phyloP scores from a whole-genome alignment of 2,888 invertebrate species.

The Carabus problematicus region DNA sequence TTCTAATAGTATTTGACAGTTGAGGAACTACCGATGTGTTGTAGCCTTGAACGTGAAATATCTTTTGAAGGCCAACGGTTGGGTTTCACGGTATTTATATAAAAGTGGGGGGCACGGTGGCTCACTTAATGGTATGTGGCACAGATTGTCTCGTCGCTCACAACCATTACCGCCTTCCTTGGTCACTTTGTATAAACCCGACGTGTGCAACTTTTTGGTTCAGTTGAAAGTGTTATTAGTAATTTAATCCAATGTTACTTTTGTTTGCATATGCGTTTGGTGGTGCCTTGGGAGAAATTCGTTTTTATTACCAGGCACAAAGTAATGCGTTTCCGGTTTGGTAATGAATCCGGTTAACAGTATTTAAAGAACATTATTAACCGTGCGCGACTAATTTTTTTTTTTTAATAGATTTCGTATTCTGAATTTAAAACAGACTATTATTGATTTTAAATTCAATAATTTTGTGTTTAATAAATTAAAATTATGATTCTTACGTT shows the following conservation, averaged over 20 bases:
- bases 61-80: conserved; percentile 34
- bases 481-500: too few species aligned
- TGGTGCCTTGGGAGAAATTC: too few species aligned
- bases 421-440: too few species aligned
- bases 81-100: conserved; percentile 23
- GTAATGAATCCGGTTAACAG: too few species aligned
- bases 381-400: too few species aligned
- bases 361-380: too few species aligned
- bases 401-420: too few species aligned
- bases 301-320: too few species aligned
- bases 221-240: conserved; percentile 22
- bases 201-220: background rate
- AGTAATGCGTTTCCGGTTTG: too few species aligned
- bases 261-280: background rate
- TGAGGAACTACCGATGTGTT: background rate
- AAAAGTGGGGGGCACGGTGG: conserved; percentile 45
- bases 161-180: background rate
- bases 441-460: too few species aligned
- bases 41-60: conserved; percentile 33
- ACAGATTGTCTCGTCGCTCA: conserved; percentile 50
- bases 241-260: background rate
- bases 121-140: conserved; percentile 55
- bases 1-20: background rate
- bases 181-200: conserved; percentile 1
- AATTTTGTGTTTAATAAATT: too few species aligned